Evolutionary conservation across 92 coral and sea anemone species (phyloP).

Genomic region (Epizoanthus ramosus): DNA sequence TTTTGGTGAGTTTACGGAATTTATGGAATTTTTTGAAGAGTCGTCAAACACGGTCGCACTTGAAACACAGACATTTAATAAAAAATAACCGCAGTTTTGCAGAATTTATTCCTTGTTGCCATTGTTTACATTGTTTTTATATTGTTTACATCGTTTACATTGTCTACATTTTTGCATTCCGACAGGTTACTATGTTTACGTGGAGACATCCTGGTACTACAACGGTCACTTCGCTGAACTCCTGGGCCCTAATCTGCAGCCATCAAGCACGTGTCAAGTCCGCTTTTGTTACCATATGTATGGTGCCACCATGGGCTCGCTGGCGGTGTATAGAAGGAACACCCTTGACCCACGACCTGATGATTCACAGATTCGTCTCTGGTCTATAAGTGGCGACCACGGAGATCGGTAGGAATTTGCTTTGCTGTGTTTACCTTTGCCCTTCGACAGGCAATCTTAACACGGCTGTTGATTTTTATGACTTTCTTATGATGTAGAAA

Average conservation of each 20-base stretch:
- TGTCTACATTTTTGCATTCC: background rate
- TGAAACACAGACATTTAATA: too few species aligned
- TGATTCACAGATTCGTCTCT: slow-evolving; percentile 58
- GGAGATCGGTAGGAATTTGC: slow-evolving; percentile 64
- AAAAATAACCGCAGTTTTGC: too few species aligned
- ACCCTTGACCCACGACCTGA: slow-evolving; percentile 73
- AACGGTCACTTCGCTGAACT: slow-evolving; percentile 86
- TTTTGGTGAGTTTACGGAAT: too few species aligned
- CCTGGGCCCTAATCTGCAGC: slow-evolving; percentile 78
- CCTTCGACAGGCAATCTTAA: too few species aligned
- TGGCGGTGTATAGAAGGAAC: slow-evolving; percentile 69
- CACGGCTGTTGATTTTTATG: too few species aligned
- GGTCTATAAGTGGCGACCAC: slow-evolving; percentile 58
- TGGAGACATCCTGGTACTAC: slow-evolving; percentile 63
- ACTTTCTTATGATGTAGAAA: too few species aligned
- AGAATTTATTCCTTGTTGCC: too few species aligned
- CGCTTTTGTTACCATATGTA: slow-evolving; percentile 83
- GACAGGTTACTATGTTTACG: slow-evolving; percentile 84
- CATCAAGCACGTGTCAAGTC: slow-evolving; percentile 66
- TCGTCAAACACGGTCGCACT: too few species aligned
- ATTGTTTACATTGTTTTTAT: too few species aligned
- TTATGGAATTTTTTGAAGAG: too few species aligned
- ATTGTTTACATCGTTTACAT: too few species aligned
- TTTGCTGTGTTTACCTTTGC: background rate
- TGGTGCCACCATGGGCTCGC: slow-evolving; percentile 76